Evolutionary conservation across 1,140 invertebrate species (phyloP).

Genomic region (Laodelphax striatellus): DNA sequence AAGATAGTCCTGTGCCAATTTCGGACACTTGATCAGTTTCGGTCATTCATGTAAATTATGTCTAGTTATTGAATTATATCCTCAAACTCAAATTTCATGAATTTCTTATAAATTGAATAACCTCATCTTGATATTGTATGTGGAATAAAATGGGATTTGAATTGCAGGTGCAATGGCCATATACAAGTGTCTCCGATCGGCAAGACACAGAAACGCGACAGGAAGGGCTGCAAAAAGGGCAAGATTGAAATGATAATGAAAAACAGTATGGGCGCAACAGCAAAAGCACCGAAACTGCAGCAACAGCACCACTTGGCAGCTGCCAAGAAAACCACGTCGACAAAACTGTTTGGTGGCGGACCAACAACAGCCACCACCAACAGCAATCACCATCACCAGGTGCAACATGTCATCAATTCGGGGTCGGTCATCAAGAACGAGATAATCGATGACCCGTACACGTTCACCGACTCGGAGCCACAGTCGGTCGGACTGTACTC

Average conservation of each 20-base stretch:
- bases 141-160: too few species aligned
- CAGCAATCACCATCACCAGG: conserved; percentile 26
- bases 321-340: conserved; percentile 5
- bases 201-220: conserved; percentile 39
- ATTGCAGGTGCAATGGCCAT: conserved; percentile 40
- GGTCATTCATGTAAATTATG: too few species aligned
- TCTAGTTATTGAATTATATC: too few species aligned
- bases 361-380: conserved; percentile 23
- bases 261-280: conserved; percentile 24
- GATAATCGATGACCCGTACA: conserved; percentile 21
- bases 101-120: too few species aligned
- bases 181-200: conserved; percentile 38
- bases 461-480: conserved; percentile 22
- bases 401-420: conserved; percentile 16
- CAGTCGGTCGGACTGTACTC: conserved; percentile 15
- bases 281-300: conserved; percentile 19
- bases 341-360: background rate
- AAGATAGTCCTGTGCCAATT: too few species aligned
- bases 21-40: too few species aligned
- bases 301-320: conserved; percentile 7
- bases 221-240: conserved; percentile 36
- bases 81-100: too few species aligned
- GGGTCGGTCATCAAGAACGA: conserved; percentile 12
- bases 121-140: too few species aligned
- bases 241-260: conserved; percentile 29